Evolutionary conservation across 2,888 invertebrate genomes (phyloP).

Genomic region (Nephrotoma appendiculata): DNA sequence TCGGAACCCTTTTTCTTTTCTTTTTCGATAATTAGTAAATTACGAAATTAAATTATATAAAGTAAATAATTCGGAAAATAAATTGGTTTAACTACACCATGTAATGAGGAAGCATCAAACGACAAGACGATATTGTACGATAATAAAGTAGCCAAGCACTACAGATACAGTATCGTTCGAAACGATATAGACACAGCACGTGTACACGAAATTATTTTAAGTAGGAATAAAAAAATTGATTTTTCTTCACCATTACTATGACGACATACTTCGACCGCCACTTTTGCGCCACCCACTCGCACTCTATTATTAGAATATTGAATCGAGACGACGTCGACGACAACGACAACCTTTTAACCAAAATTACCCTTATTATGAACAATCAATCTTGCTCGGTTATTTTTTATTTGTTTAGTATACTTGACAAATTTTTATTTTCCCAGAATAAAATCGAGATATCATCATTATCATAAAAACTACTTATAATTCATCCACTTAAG

Average conservation of each 20-base stretch:
- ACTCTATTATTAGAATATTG: neutral
- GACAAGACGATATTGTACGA: no score
- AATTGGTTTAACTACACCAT: no score
- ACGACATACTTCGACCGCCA: neutral
- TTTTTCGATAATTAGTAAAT: no score
- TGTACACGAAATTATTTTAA: neutral
- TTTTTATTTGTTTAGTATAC: neutral
- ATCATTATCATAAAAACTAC: neutral
- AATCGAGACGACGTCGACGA: neutral
- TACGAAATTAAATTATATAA: no score
- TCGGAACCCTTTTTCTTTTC: no score
- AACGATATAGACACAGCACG: neutral
- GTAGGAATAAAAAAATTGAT: neutral
- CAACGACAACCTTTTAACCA: neutral
- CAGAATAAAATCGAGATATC: neutral
- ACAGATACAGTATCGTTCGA: no score
- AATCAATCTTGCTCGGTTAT: neutral
- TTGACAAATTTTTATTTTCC: neutral
- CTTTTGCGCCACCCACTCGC: neutral
- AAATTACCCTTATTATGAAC: neutral
- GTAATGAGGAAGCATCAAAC: no score
- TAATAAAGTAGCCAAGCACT: no score
- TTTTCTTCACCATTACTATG: neutral
- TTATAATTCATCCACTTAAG: neutral
- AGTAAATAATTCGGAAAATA: no score